Base-by-base conservation (phyloP, 2,888 invertebrate genomes). In the Spodoptera exigua region DNA sequence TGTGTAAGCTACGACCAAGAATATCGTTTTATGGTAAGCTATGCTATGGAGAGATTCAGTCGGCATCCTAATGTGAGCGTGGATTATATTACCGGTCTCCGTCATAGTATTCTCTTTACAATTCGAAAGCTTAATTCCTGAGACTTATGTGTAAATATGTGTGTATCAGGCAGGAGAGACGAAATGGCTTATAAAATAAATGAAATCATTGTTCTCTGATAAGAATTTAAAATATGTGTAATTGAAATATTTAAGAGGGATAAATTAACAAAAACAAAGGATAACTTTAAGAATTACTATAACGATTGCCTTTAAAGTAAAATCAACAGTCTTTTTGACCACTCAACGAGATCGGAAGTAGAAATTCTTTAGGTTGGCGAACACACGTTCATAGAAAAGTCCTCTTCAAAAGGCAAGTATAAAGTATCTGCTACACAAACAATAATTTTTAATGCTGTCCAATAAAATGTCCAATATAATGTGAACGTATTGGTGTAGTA, bases 401-500 rank as follows among this genome's bases (percentile, higher is more conserved):
- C 52, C 16, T 34, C 34, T 36, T 27, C 12, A 9, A 45, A 18
- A 59, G 12, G n/a, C 37, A 60, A 52, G 10, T 32, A 14, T 39
- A 57, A 16, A 13, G 35, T 66, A 68, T 54, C 51, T 57, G 69
- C 17, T 48, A 47, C 60, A 56, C 56, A 61, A 64, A 57, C 59
- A 47, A 63, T 61, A 37, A 39, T 52, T 63, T 66, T 76, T 69
- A 74, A 76, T 69, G 61, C 39, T 57, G 51, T 62, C 66, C 47
- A 61, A 76, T 74, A 76, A 76, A 73, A 66, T 17, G 39, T 53
- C 60, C 58, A 71, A 71, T 73, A 65, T 61, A 41, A 65, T 49
- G 59, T 68, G 61, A 64, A 62, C 74, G 57, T 59, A 51, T 57
- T 43, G 34, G 53, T 46, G 45, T 61, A 51, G 58, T 49, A 58